A percentile compares a stretch with the other conserved stretches of the same genome.
Conservation (phyloP, 2,888 invertebrate genomes). For the Oxytorus armatus region DNA sequence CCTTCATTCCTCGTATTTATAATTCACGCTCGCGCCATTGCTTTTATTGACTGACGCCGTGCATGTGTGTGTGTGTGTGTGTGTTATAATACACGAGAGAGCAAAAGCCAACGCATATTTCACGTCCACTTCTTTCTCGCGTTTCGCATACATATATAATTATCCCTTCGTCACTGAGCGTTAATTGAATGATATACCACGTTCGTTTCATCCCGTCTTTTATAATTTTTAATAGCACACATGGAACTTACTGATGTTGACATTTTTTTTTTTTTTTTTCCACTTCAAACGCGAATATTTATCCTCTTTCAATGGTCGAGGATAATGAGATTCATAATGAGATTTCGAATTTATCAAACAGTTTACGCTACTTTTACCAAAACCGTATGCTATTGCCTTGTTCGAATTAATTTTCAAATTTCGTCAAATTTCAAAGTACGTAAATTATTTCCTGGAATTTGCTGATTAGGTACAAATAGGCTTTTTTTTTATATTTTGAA, state of each 20-base stretch:
- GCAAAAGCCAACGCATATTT: constrained; percentile 26
- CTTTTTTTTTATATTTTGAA: too few relatives aligned
- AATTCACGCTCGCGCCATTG: constrained; percentile 52
- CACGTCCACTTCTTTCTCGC: constrained; percentile 30
- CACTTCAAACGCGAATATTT: too few relatives aligned
- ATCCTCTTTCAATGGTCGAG: too few relatives aligned
- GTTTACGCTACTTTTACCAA: too few relatives aligned
- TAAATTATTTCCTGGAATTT: too few relatives aligned
- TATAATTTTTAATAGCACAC: constrained; percentile 2
- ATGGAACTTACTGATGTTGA: neutral
- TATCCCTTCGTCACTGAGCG: constrained; percentile 47
- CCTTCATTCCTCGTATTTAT: constrained; percentile 58
- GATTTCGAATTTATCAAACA: too few relatives aligned
- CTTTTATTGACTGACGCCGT: constrained; percentile 56
- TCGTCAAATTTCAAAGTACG: too few relatives aligned
- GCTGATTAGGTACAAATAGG: too few relatives aligned
- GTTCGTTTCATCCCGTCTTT: neutral
- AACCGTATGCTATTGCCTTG: too few relatives aligned
- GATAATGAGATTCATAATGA: too few relatives aligned
- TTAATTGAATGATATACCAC: constrained; percentile 55
- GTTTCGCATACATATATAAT: constrained; percentile 44
- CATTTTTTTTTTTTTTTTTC: too few relatives aligned
- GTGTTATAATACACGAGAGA: neutral
- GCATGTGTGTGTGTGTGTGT: neutral
- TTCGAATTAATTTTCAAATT: too few relatives aligned